These are phyloP conservation scores for Riparia riparia DNA, from an alignment of 2,113 vertebrate species.

Conservation along the genomic window DNA sequence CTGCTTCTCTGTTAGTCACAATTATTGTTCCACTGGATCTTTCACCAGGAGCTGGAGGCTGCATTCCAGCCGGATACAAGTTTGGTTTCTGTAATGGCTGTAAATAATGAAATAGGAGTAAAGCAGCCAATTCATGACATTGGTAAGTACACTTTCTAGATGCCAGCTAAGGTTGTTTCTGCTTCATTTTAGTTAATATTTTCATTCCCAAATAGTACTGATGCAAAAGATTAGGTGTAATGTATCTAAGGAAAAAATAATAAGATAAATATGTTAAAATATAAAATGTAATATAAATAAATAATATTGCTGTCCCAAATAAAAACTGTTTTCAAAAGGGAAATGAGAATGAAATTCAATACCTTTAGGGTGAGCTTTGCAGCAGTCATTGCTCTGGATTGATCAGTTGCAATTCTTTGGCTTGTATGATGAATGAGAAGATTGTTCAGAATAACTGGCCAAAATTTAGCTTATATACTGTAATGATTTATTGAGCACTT, in stretches of 20 bases:
- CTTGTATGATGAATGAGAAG: background rate
- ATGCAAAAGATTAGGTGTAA: background rate
- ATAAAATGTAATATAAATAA: background rate
- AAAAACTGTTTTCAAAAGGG: background rate
- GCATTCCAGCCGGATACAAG: conserved; percentile 88
- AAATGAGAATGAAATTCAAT: background rate
- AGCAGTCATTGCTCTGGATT: background rate
- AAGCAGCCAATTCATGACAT: conserved; percentile 90
- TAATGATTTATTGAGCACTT: background rate
- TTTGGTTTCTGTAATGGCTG: conserved; percentile 92
- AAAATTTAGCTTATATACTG: background rate
- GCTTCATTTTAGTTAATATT: background rate
- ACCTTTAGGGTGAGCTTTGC: background rate
- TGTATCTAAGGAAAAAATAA: background rate
- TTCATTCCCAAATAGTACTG: background rate
- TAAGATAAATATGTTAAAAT: background rate
- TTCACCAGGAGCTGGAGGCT: conserved; percentile 85
- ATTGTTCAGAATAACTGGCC: background rate
- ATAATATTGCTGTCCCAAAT: background rate
- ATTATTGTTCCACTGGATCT: background rate
- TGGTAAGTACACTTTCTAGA: conserved; percentile 75
- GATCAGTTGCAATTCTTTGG: background rate
- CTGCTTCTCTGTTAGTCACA: background rate
- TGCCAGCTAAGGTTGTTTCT: background rate
- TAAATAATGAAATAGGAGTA: conserved; percentile 98